Percentiles rank a stretch among this genome's conserved stretches.
phyloP scores from a whole-genome alignment of 2,113 vertebrate genomes.

The Limanda limanda region DNA sequence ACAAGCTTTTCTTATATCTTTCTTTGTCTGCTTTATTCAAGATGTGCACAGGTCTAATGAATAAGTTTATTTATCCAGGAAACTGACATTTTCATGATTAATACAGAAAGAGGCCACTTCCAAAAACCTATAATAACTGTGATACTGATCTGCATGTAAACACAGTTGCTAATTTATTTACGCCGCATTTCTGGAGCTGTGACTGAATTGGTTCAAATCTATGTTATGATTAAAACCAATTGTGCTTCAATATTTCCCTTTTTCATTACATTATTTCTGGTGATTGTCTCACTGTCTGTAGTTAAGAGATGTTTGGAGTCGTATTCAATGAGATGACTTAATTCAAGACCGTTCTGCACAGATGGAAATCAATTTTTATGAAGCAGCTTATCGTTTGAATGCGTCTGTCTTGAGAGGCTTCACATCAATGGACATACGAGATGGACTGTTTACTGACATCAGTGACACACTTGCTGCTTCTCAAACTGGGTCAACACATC shows the following conservation, averaged over 20 bases:
- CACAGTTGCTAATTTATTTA: no score
- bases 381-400: background rate
- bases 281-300: no score
- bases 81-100: no score
- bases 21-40: conserved; percentile 13
- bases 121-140: no score
- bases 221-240: no score
- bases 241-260: no score
- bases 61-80: no score
- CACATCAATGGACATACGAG: background rate
- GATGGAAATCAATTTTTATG: background rate
- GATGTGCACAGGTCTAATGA: conserved; percentile 6
- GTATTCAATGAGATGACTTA: background rate
- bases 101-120: no score
- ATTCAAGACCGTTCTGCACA: background rate
- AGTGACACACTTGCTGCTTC: background rate
- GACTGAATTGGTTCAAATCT: no score
- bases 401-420: background rate
- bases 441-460: background rate
- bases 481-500: background rate
- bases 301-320: background rate
- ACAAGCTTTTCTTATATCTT: conserved; percentile 21
- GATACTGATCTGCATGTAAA: no score
- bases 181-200: no score
- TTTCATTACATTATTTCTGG: no score